Evolutionary conservation across 2,113 vertebrate species (phyloP).

Genomic region (Amblyornis subalaris): DNA sequence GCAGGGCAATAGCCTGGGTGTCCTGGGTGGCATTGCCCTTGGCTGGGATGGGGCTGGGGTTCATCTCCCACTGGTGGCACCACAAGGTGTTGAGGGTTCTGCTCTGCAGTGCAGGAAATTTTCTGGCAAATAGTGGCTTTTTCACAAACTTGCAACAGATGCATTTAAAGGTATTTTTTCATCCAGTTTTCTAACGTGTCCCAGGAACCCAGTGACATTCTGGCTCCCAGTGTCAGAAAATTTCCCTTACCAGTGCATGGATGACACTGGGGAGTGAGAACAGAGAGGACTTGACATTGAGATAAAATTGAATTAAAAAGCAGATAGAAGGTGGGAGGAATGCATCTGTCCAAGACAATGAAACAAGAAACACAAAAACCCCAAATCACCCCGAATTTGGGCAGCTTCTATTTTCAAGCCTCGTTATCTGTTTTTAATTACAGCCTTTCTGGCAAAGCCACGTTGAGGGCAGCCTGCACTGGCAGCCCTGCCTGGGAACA

Average conservation of each 20-base stretch:
- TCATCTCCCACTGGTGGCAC: not conserved
- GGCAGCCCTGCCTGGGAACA: slow-evolving; percentile 14
- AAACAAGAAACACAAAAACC: not conserved
- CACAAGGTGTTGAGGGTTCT: not conserved
- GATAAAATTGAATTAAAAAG: not conserved
- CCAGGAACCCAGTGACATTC: not conserved
- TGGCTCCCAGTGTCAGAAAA: not conserved
- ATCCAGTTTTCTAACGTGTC: rapidly evolving
- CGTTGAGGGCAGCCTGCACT: not conserved
- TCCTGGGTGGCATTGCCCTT: rapidly evolving
- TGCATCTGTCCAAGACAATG: not conserved
- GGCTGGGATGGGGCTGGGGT: not conserved
- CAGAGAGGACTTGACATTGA: not conserved
- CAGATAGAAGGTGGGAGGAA: not conserved
- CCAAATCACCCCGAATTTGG: not conserved
- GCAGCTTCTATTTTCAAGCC: not conserved
- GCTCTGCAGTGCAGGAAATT: not conserved
- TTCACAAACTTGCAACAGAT: not conserved
- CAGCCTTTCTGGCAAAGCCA: not conserved
- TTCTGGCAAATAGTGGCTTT: not conserved
- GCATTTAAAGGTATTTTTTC: not conserved
- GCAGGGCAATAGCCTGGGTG: not conserved
- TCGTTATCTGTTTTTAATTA: not conserved
- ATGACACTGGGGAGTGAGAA: not conserved
- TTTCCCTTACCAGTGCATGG: not conserved